A percentile compares a stretch with the other conserved stretches of the same genome.
Conservation (phyloP, 35 echinoderm and acorn worm genomes). For the Eucidaris tribuloides region DNA sequence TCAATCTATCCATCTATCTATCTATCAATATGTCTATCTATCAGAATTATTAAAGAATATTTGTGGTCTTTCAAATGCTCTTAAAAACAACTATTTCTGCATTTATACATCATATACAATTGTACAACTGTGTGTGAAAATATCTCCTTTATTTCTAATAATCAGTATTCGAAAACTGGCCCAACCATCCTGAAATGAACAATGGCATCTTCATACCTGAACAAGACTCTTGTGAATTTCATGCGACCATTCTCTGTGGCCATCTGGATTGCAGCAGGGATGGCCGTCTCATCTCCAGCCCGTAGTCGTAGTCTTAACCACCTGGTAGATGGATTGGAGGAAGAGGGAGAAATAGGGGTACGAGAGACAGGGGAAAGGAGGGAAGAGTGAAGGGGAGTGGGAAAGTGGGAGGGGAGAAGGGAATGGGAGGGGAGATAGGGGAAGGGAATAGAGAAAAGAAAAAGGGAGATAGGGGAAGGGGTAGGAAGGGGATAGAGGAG, state of each 20-base stretch:
- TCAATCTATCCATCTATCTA: no score
- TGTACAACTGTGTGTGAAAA: not conserved
- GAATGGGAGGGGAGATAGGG: no score
- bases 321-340: no score
- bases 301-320: conserved; percentile 76
- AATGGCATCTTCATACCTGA: conserved; percentile 66
- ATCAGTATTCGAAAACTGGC: not conserved
- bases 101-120: not conserved
- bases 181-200: not conserved
- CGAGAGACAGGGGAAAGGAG: no score
- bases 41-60: no score
- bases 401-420: no score
- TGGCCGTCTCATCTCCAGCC: conserved; percentile 47
- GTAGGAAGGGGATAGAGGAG: no score
- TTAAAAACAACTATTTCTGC: not conserved
- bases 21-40: not conserved
- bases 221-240: conserved; percentile 80
- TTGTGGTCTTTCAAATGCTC: not conserved
- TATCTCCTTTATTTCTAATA: not conserved
- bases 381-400: no score
- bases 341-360: no score
- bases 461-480: no score
- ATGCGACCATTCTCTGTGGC: conserved; percentile 72
- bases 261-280: conserved; percentile 64
- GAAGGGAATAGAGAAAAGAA: no score